phyloP scores from a whole-genome alignment of 2,888 invertebrate species.

The Limnephilus auricula region DNA sequence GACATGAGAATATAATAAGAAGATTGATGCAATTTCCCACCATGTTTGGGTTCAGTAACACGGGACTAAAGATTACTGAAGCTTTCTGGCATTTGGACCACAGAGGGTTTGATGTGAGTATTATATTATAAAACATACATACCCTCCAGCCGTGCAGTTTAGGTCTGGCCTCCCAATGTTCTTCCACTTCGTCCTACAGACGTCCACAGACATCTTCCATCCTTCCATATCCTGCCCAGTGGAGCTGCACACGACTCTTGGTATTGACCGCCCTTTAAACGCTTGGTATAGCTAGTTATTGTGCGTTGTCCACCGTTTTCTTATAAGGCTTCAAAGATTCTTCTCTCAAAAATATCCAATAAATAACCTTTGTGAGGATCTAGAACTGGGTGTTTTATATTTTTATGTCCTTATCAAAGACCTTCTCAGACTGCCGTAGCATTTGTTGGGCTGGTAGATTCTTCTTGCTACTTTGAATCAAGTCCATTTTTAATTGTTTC shows the following conservation, averaged over 20 bases:
- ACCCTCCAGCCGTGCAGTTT: background rate
- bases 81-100: slow-evolving; percentile 95
- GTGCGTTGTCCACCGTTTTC: background rate
- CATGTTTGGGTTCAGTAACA: slow-evolving; percentile 86
- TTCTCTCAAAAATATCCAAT: background rate
- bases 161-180: background rate
- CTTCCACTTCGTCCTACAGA: background rate
- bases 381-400: background rate
- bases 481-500: no score
- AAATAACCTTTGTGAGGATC: background rate
- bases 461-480: background rate
- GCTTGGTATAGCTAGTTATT: background rate
- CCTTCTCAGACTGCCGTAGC: background rate
- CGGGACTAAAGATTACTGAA: slow-evolving; percentile 87
- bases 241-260: background rate
- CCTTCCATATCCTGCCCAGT: background rate
- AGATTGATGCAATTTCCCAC: slow-evolving; percentile 88
- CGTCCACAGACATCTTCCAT: no score
- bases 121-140: slow-evolving; percentile 16
- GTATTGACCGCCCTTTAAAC: background rate
- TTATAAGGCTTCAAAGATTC: background rate
- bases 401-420: background rate
- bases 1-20: slow-evolving; percentile 81
- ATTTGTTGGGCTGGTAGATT: background rate
- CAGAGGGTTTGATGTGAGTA: slow-evolving; percentile 85